Conservation (phyloP, 2,113 vertebrate genomes). For the Hippocampus guttulatus region DNA sequence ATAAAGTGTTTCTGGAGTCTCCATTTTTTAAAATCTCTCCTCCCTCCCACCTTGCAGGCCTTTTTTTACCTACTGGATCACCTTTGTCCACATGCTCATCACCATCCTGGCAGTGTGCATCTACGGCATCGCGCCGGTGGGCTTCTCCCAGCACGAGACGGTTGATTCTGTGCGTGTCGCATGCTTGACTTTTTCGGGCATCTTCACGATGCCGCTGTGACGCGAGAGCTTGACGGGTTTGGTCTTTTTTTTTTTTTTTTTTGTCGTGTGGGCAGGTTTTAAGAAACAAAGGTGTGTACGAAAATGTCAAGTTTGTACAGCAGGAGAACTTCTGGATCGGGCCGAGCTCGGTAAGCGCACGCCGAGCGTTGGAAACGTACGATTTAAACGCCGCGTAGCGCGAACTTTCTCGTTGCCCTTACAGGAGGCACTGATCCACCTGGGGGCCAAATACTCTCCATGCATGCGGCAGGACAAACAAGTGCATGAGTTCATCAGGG, state of each 20-base stretch:
- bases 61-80: slow-evolving; percentile 99
- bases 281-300: slow-evolving; percentile 95
- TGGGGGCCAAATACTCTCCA: slow-evolving; percentile 96
- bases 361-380: too few species aligned
- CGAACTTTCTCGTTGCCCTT: not conserved
- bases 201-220: slow-evolving; percentile 1
- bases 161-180: slow-evolving; percentile 90
- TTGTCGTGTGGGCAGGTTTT: slow-evolving; percentile 76
- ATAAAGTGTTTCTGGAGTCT: too few species aligned
- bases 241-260: too few species aligned
- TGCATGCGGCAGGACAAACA: slow-evolving; percentile 97
- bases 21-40: not conserved
- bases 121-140: slow-evolving; percentile 93
- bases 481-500: slow-evolving; percentile 84
- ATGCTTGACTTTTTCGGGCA: not conserved
- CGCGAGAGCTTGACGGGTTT: too few species aligned
- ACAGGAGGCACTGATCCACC: slow-evolving; percentile 93
- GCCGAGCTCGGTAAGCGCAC: slow-evolving; percentile 86
- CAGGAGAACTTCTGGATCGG: slow-evolving; percentile 99
- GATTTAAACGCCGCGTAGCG: too few species aligned
- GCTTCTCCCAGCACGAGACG: slow-evolving; percentile 96
- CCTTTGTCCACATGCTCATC: slow-evolving; percentile 94
- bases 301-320: slow-evolving; percentile 97
- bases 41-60: slow-evolving; percentile 73
- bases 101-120: slow-evolving; percentile 94